Percentiles rank a stretch among this genome's conserved stretches.
Evolutionary conservation across 2,797 vertebrate species (phyloP).

Genomic region (Acrocephalus scirpaceus): DNA sequence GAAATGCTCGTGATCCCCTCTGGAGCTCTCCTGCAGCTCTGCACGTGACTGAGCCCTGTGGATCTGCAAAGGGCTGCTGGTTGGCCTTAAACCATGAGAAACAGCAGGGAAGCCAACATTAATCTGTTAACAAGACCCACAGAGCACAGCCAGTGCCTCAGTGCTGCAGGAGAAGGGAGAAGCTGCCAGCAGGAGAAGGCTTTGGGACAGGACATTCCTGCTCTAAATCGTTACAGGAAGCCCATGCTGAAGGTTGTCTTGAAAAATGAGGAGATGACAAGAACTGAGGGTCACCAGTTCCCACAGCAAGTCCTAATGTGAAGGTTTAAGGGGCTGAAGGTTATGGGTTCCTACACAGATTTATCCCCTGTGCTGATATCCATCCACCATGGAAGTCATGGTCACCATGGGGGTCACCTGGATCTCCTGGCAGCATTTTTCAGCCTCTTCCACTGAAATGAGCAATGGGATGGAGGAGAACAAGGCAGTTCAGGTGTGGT

Average conservation of each 20-base stretch:
- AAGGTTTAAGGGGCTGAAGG: neutral
- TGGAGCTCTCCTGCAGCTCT: neutral
- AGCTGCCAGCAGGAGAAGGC: neutral
- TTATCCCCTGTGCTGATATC: neutral
- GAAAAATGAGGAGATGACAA: neutral
- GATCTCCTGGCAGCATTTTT: neutral
- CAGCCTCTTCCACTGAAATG: neutral
- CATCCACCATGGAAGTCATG: rapidly evolving
- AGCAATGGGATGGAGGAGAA: neutral
- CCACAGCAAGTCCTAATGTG: neutral
- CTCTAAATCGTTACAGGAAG: neutral
- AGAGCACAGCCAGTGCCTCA: neutral
- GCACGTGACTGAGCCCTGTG: neutral
- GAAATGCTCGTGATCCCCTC: neutral
- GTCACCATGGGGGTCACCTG: neutral
- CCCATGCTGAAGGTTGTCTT: neutral
- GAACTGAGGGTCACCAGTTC: neutral
- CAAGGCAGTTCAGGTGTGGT: neutral
- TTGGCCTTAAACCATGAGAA: neutral
- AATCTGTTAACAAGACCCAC: neutral
- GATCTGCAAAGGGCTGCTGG: neutral
- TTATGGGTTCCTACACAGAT: neutral
- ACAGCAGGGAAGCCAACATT: neutral
- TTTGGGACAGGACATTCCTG: neutral
- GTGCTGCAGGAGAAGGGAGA: neutral